Evolutionary conservation across 2,888 invertebrate species (phyloP), one percentile per base, ranked within the genome.

Genomic region (Drosophila mimica): DNA sequence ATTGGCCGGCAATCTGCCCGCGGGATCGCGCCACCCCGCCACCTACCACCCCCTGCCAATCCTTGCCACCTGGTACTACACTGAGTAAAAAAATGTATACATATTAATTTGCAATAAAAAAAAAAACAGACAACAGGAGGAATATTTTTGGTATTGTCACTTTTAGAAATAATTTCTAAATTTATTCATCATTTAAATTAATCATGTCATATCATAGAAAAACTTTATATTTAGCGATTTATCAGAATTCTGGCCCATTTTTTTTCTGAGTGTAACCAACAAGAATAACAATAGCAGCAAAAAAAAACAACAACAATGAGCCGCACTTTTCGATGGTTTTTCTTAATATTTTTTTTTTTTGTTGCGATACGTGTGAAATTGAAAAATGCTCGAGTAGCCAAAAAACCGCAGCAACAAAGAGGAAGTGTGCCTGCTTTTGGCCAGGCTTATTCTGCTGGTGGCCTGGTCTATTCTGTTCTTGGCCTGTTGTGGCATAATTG

Each of bases 361-460:
- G 25, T 70, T 69, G 66, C 25, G 74, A 82, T 77, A 90, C 87
- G 89, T 90, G 89, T 90, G 82, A 91, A 89, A 89, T 89, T 89
- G 91, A 88, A 91, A 90, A 91, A 84, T 84, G 74, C 82, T 81
- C 70, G 54, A 75, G 82, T 68, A 76, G 76, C 83, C 87, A 62
- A 72, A 74, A 81, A 81, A 83, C 83, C 88, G 82, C 79, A 85
- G 76, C 15, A 46, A 43, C 65, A 56, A 76, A 74, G 73, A 65
- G 59, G 67, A 67, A 67, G 68, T 68, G 62, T 67, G 48, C 38
- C 33, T 36, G 51, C 30, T 46, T 57, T 58, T 53, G 46, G 40
- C 31, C 40, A 8, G 17, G 40, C 9, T 40, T n/a, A 9, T 28
- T 38, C 8, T 36, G 15, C 33, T 36, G 33, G 40, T 46, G 56